Base-by-base conservation (phyloP, 2,888 invertebrate species). In the Tetragonisca angustula region DNA sequence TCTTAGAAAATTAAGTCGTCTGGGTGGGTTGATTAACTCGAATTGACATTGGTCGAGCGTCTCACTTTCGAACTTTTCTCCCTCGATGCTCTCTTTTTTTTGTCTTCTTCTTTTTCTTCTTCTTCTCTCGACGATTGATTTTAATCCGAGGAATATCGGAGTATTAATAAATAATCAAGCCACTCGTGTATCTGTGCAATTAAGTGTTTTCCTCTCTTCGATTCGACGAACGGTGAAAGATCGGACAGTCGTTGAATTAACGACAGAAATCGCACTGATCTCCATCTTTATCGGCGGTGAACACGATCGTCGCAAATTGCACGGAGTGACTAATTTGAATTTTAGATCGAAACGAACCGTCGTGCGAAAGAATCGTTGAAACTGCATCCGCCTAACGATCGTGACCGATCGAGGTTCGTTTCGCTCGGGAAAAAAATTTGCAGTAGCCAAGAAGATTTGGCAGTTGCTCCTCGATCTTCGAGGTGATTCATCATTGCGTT, bases 1-100 rank as follows among this genome's bases (percentile, higher is more conserved):
- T 52, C 83, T 67, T 50, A 27, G 76, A 54, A 70, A 82, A 75
- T 82, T 75, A 64, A 67, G 69, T 83, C 75, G 75, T 75, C 76
- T 32, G 75, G 52, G n/a, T 11, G 52, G 83, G 70, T 70, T 67
- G 75, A 82, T 83, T 82, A 70, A 71, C 52, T 70, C 43, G 70
- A 69, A 75, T 74, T 65, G 69, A 65, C 71, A 65, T 80, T 65
- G 80, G 70, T 65, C 56, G 56, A 21, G 78, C 24, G 65, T 82
- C 70, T 81, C 49, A 75, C 75, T 70, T 82, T 67, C 43, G n/a
- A 70, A 70, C 56, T 74, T 50, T 62, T 74, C n/a, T 17, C n/a
- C 32, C 21, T 21, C n/a, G 43, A n/a, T 50, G 73, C 52, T 15
- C 21, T 59, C n/a, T 19, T 32, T 1, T 36, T n/a, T 36, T 9